Evolutionary conservation across 2,113 vertebrate genomes (phyloP), one percentile per base, ranked within the genome.

Genomic region (Chroicocephalus ridibundus): DNA sequence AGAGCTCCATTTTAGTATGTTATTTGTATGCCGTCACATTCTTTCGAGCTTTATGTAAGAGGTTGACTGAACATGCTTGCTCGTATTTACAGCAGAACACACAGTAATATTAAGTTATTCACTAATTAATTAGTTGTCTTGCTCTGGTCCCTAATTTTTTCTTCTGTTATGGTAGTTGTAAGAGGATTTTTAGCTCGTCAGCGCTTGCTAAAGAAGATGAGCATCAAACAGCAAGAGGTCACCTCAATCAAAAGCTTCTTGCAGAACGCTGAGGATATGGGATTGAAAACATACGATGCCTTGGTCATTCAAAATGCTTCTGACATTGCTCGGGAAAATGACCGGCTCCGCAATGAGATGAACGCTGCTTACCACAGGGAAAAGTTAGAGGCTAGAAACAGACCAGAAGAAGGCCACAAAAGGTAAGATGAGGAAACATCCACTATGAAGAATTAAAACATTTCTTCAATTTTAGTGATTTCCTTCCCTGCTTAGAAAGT

Each of bases 251-350:
- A 98, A 95, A 98, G 97, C 86, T 99, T 99, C 96, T 98, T 99
- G 82, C 99, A 99, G 97, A 98, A 97, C 11, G 98, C 98, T 4
- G 99, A 99, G 93, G 99, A 99, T 91, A 97, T 99, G 98, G 99
- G 99, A 21, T 75, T 99, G 93, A 98, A 96, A 88, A 97, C 98
- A 60, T 99, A 99, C 0, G 99, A 99, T 68, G 98, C 98, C 85
- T 93, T 99, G 97, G 99, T 99, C 91, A 98, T 99, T 84, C 99
- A 99, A 94, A 99, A 99, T 15, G 99, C 99, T 14, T 98, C 99
- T 0, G 99, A 99, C 97, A 99, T 99, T 2, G 98, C 99, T 26
- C 97, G 99, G 24, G 99, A 99, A 84, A 99, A 98, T 2, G 99
- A 99, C 96, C 98, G 99, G 34, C 97, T 98, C 79, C 98, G 98